Percentiles rank a stretch among this genome's conserved stretches.
phyloP scores from a whole-genome alignment of 2,113 vertebrate species.

The Typhlomys cinereus region DNA sequence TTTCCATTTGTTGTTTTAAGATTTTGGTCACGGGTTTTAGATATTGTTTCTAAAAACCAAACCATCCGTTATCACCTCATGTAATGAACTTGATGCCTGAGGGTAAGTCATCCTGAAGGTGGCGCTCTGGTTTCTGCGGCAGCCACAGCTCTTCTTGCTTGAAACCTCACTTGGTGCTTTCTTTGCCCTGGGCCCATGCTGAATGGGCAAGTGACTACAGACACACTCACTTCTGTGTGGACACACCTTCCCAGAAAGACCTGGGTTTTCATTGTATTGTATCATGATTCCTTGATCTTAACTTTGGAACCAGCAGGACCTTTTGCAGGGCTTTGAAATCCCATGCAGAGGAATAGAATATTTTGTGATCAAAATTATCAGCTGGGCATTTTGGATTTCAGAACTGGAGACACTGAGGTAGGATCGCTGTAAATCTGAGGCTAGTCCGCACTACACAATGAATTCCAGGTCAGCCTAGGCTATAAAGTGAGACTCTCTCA shows the following conservation, averaged over 20 bases:
- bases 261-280: background rate
- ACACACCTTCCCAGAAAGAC: background rate
- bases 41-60: slow-evolving; percentile 18
- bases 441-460: no score
- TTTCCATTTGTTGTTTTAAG: background rate
- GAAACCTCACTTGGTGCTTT: background rate
- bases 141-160: background rate
- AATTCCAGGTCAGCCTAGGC: no score
- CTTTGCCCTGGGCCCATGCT: background rate
- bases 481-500: no score
- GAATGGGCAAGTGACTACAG: background rate
- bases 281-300: background rate
- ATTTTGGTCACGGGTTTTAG: slow-evolving; percentile 22
- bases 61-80: background rate
- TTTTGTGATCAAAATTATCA: slow-evolving; percentile 30
- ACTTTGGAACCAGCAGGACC: background rate
- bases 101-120: background rate
- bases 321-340: background rate
- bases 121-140: slow-evolving; percentile 45
- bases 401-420: no score
- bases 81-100: background rate
- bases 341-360: background rate
- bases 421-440: no score
- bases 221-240: background rate
- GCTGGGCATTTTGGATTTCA: no score